These are phyloP conservation scores for Macrochelys suwanniensis DNA, from an alignment of 2,797 vertebrate genomes.

Conservation along the genomic window DNA sequence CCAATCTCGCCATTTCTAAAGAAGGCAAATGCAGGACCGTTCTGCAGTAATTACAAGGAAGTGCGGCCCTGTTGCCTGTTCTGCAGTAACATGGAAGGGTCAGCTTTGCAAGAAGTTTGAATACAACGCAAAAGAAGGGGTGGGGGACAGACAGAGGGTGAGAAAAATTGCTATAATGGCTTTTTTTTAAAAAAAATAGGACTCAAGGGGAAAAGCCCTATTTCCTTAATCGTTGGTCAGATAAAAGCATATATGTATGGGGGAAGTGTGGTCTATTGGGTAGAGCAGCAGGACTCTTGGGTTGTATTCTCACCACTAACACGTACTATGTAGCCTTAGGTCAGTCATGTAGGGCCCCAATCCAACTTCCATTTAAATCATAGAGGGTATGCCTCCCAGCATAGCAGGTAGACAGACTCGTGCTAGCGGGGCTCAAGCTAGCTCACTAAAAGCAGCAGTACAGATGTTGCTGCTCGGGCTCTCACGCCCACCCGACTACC, in stretches of 20 bases:
- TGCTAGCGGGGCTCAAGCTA: too few relatives aligned
- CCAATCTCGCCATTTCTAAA: background rate
- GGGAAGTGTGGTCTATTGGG: background rate
- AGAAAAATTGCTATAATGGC: background rate
- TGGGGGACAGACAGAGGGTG: background rate
- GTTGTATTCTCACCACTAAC: background rate
- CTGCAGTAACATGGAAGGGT: background rate
- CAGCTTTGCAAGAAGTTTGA: background rate
- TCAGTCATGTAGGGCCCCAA: background rate
- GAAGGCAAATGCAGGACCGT: background rate
- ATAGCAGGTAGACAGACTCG: too few relatives aligned
- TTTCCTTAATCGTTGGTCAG: accelerated
- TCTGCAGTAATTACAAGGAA: background rate
- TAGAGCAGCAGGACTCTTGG: background rate
- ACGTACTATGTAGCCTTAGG: background rate
- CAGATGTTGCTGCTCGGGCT: too few relatives aligned
- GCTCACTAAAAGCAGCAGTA: background rate
- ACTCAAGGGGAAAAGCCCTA: accelerated
- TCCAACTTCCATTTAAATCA: background rate
- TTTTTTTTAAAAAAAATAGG: background rate
- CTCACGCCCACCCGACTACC: too few relatives aligned
- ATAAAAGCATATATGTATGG: background rate
- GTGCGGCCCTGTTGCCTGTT: background rate
- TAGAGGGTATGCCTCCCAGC: background rate
- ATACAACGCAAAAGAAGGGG: background rate